Conservation (phyloP, 1,140 invertebrate genomes). For the Trichomalopsis sarcophagae region DNA sequence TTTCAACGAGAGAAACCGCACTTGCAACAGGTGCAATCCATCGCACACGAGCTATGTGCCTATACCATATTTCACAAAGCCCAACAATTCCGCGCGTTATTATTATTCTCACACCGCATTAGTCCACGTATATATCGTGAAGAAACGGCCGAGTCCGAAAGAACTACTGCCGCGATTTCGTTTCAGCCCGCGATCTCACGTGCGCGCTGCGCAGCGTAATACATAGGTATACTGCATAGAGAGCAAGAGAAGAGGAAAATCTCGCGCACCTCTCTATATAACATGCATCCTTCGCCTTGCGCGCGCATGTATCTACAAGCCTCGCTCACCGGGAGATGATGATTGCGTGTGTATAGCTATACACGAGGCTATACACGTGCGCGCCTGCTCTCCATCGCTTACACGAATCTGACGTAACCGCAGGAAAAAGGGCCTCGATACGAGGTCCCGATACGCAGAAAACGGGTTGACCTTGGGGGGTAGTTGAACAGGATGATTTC, state of each 20-base stretch:
- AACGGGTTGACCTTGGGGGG: slow-evolving; percentile 4
- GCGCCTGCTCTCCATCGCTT: neutral
- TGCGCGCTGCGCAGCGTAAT: neutral
- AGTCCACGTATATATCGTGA: neutral
- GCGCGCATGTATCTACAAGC: neutral
- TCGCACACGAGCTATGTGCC: neutral
- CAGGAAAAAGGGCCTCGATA: neutral
- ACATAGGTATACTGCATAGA: neutral
- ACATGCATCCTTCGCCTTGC: too few relatives aligned
- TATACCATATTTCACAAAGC: neutral
- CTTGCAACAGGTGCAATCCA: neutral
- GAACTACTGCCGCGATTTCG: too few relatives aligned
- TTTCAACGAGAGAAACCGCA: neutral
- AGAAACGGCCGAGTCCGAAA: neutral
- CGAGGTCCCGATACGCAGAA: neutral
- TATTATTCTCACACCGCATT: neutral
- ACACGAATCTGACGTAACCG: slow-evolving; percentile 7
- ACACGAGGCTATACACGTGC: neutral
- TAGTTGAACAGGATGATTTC: neutral
- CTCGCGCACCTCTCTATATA: too few relatives aligned
- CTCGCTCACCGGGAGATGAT: neutral
- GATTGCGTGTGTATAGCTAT: neutral
- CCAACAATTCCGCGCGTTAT: too few relatives aligned
- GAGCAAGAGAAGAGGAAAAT: too few relatives aligned
- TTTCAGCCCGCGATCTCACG: neutral